These are phyloP conservation scores for Epinephelus moara DNA, from an alignment of 2,113 vertebrate genomes.

Conservation along the genomic window DNA sequence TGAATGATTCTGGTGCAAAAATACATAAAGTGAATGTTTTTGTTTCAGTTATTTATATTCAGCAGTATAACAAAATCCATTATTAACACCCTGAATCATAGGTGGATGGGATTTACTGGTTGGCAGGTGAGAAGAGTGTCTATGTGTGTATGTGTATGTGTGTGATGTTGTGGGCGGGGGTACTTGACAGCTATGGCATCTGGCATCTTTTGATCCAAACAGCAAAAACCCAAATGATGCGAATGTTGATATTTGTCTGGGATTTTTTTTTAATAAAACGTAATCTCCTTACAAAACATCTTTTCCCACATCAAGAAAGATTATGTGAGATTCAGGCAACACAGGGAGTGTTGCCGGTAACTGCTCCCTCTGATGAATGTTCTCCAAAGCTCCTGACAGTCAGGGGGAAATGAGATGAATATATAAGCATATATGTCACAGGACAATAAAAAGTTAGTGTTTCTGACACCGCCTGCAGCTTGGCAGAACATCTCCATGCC, in stretches of 20 bases:
- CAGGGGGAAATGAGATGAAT: conserved; percentile 30
- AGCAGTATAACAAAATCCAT: neutral
- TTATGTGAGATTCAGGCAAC: conserved; percentile 18
- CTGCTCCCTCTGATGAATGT: conserved; percentile 28
- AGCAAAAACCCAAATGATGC: conserved; percentile 30
- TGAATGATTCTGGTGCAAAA: conserved; percentile 33
- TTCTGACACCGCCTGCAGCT: conserved; percentile 37
- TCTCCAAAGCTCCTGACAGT: conserved; percentile 31
- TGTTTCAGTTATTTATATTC: conserved; percentile 18
- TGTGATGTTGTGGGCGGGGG: conserved; percentile 7
- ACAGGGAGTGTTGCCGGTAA: conserved; percentile 11
- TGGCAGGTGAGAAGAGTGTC: conserved; percentile 21
- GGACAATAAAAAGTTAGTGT: conserved; percentile 49
- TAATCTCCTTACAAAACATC: conserved; percentile 28
- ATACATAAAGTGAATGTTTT: neutral
- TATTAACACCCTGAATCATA: conserved; percentile 17
- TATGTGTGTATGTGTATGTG: neutral
- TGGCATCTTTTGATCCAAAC: conserved; percentile 45
- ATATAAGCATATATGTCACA: conserved; percentile 40
- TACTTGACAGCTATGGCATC: conserved; percentile 22
- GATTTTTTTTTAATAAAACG: conserved; percentile 13
- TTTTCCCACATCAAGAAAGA: conserved; percentile 33
- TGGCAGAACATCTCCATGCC: conserved; percentile 11
- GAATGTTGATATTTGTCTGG: conserved; percentile 1
- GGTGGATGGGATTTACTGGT: neutral